These are phyloP conservation scores for Escarpia spicata DNA, from an alignment of 2,888 invertebrate species.

Conservation along the genomic window DNA sequence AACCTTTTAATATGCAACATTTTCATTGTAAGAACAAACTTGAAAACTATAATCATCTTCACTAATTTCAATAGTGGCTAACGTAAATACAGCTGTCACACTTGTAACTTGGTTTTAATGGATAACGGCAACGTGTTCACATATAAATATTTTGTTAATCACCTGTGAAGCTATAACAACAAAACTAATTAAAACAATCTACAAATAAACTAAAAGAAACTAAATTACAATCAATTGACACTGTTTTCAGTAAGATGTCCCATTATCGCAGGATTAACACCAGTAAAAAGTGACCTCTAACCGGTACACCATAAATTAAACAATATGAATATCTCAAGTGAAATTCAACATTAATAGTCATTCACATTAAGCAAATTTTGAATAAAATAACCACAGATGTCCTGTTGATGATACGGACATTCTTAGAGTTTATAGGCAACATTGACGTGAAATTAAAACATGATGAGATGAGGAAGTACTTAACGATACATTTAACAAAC, in stretches of 20 bases:
- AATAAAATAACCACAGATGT: neutral
- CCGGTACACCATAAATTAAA: neutral
- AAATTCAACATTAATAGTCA: neutral
- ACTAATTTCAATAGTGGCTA: neutral
- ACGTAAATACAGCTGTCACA: neutral
- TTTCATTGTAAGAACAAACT: neutral
- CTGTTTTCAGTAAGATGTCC: neutral
- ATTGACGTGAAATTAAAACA: neutral
- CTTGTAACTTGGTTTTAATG: neutral
- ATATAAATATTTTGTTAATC: neutral
- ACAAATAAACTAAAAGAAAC: neutral
- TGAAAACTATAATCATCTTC: neutral
- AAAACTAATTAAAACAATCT: neutral
- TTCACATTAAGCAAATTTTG: neutral
- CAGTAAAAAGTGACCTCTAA: neutral
- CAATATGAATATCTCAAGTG: neutral
- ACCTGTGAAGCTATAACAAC: slow-evolving; percentile 5
- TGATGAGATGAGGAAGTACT: neutral
- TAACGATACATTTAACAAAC: neutral
- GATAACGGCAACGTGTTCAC: neutral
- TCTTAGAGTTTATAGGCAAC: neutral
- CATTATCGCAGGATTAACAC: slow-evolving; percentile 3
- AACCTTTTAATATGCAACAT: slow-evolving; percentile 13
- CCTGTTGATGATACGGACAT: neutral
- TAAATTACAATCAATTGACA: neutral